Conservation (phyloP, 2,797 vertebrate species). For the Arrhamphus sclerolepis region DNA sequence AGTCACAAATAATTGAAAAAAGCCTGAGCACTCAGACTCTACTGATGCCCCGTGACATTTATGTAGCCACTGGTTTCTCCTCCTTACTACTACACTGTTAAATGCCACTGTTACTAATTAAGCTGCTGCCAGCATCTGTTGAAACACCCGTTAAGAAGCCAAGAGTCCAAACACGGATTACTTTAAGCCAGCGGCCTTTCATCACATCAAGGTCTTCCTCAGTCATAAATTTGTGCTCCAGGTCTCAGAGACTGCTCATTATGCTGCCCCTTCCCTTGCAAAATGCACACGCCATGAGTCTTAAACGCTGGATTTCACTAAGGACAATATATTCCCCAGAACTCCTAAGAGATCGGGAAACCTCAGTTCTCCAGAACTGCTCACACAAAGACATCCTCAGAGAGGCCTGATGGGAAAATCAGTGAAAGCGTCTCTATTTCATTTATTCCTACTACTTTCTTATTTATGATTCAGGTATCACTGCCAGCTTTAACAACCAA, state of each 20-base stretch:
- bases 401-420: slow-evolving; percentile 26
- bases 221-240: slow-evolving; percentile 54
- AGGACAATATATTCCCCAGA: slow-evolving; percentile 32
- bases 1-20: slow-evolving; percentile 16
- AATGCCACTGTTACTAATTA: slow-evolving; percentile 57
- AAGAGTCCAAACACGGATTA: slow-evolving; percentile 64
- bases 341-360: slow-evolving; percentile 35
- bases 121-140: slow-evolving; percentile 44
- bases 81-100: slow-evolving; percentile 22
- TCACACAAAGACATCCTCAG: slow-evolving; percentile 12
- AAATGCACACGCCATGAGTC: slow-evolving; percentile 22
- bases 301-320: slow-evolving; percentile 25
- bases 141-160: slow-evolving; percentile 42
- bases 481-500: too few species aligned
- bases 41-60: not conserved
- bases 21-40: slow-evolving; percentile 8
- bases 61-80: slow-evolving; percentile 21
- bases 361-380: slow-evolving; percentile 16
- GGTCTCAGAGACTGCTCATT: slow-evolving; percentile 63
- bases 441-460: not conserved
- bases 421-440: slow-evolving; percentile 7
- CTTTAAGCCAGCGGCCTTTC: slow-evolving; percentile 66
- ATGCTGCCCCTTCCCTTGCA: slow-evolving; percentile 37
- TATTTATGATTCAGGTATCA: too few species aligned
- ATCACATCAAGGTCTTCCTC: slow-evolving; percentile 55